Base-by-base conservation (phyloP, 2,888 invertebrate genomes). In the Drosophila birchii region DNA sequence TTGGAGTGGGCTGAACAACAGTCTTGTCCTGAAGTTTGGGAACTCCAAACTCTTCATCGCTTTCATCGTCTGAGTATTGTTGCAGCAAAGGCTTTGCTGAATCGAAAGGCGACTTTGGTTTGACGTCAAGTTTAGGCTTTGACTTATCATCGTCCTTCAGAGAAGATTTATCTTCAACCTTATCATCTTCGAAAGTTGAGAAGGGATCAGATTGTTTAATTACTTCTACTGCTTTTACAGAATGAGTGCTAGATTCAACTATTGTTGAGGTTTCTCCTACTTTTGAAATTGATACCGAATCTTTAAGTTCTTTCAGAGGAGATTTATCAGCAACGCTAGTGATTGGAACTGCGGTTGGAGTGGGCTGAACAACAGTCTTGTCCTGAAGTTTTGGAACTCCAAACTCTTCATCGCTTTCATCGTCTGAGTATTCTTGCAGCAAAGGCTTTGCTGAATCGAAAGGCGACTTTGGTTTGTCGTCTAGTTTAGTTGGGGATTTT, bases 1-100 rank as follows among this genome's bases (percentile, higher is more conserved):
- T n/a, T n/a, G n/a, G n/a, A n/a, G n/a, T n/a, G n/a, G n/a, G n/a
- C n/a, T n/a, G n/a, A n/a, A n/a, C n/a, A n/a, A n/a, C n/a, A n/a
- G n/a, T n/a, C n/a, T n/a, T n/a, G n/a, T n/a, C n/a, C n/a, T n/a
- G n/a, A n/a, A n/a, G n/a, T n/a, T n/a, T n/a, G n/a, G n/a, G n/a
- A n/a, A n/a, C n/a, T n/a, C n/a, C n/a, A n/a, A n/a, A n/a, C n/a
- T n/a, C 59, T 2, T 55, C 29, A 36, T 53, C 61, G 12, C 45
- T 55, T 20, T 68, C 29, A 36, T 36, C 38, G 23, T 20, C 43
- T n/a, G n/a, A n/a, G n/a, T n/a, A n/a, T n/a, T n/a, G n/a, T n/a
- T n/a, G n/a, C n/a, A 14, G 14, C 36, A 9, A 16, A 12, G 18
- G 32, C 32, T 23, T 62, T 1, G 0, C 11, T 4, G 26, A 14